Percentiles rank a stretch among this genome's conserved stretches.
Evolutionary conservation across 2,113 vertebrate genomes (phyloP).

Genomic region (Telmatochromis bifrenatus): DNA sequence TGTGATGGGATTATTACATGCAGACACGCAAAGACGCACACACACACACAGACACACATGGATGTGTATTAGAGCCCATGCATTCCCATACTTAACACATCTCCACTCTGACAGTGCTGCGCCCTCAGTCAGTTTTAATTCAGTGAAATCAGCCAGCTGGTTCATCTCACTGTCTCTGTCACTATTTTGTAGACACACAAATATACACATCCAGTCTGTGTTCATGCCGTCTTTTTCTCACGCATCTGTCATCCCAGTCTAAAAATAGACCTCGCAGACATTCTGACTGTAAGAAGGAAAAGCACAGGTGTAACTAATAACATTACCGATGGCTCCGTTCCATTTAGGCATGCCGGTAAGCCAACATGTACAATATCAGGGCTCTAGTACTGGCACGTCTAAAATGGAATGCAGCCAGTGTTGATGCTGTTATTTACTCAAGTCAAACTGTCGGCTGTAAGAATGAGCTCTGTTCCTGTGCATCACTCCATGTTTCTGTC

Average conservation of each 20-base stretch:
- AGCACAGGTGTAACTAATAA: constrained; percentile 15
- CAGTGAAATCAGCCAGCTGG: constrained; percentile 37
- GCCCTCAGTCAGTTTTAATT: constrained; percentile 35
- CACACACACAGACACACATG: neutral
- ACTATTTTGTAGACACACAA: neutral
- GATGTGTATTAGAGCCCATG: neutral
- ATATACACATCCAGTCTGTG: neutral
- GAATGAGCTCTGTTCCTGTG: neutral
- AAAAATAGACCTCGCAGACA: neutral
- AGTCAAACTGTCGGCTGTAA: neutral
- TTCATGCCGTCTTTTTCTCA: neutral
- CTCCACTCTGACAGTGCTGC: neutral
- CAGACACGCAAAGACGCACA: neutral
- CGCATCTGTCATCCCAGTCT: neutral
- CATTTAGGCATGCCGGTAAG: constrained; percentile 1
- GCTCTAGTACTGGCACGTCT: neutral
- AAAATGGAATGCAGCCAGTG: neutral
- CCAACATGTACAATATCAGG: neutral
- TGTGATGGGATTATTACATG: neutral
- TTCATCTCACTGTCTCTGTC: neutral
- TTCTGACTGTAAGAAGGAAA: neutral
- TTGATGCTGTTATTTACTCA: neutral
- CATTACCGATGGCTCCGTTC: constrained; percentile 7
- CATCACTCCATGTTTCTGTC: neutral
- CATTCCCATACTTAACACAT: neutral